phyloP scores from a whole-genome alignment of 2,888 invertebrate species.

The Cataglyphis livida region DNA sequence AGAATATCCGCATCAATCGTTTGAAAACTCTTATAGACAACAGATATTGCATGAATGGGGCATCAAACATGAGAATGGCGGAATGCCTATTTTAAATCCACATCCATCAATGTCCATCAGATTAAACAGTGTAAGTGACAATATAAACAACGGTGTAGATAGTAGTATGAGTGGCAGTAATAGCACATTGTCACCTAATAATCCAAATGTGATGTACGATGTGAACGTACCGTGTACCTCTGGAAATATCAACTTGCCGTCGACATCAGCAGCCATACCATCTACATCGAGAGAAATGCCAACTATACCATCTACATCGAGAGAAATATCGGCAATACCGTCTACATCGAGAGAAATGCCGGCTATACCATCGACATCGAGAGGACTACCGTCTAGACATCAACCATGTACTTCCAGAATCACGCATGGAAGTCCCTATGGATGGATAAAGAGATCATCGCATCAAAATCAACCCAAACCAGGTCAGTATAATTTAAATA shows the following conservation, averaged over 20 bases:
- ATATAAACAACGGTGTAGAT: conserved; percentile 88
- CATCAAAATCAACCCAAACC: conserved; percentile 95
- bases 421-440: conserved; percentile 91
- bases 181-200: conserved; percentile 87
- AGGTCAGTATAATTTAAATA: conserved; percentile 86
- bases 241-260: neutral
- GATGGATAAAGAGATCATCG: conserved; percentile 97
- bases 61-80: conserved; percentile 62
- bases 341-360: neutral
- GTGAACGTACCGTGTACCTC: conserved; percentile 4
- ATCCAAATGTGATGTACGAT: neutral
- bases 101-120: conserved; percentile 87
- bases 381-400: conserved; percentile 3
- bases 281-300: neutral
- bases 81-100: conserved; percentile 83
- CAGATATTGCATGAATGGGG: neutral
- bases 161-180: conserved; percentile 56
- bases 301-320: neutral
- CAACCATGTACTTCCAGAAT: conserved; percentile 7
- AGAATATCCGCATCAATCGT: conserved; percentile 58
- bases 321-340: neutral
- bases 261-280: neutral
- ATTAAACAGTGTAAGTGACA: conserved; percentile 85
- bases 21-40: neutral
- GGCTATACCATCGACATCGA: neutral